Evolutionary conservation across 2,888 invertebrate genomes (phyloP), one percentile per base, ranked within the genome.

Genomic region (Drosophila incognita): DNA sequence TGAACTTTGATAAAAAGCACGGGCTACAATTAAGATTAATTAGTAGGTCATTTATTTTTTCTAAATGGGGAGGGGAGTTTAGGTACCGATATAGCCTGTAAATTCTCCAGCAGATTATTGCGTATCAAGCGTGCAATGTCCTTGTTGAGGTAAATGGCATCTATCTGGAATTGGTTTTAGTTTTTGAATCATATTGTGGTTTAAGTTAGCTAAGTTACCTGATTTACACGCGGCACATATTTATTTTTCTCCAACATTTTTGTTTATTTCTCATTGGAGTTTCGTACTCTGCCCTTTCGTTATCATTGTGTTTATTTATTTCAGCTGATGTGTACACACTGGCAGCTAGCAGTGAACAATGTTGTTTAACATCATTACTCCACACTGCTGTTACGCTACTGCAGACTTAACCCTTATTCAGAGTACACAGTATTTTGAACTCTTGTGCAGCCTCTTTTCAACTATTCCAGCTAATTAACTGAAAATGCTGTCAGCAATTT

Each of bases 81-180:
- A 62, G 71, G 52, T 29, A 96, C 96, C 91, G 96, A 95, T 81
- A 96, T 94, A 87, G 94, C 95, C 88, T 95, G 95, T 3, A 95
- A 93, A 53, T 96, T 94, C 82, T 95, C 94, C 68, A 95, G 94
- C 24, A 96, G 90, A 79, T 96, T 95, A 66, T 95, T 94, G 76
- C 95, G 95, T 56, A 97, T 94, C 56, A 97, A 94, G 74, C 95
- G 95, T 73, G 95, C 94, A 58, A 98, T 95, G 93, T 98, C 97
- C 74, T 94, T 94, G 92, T 98, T 97, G 42, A 98, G 93, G 85
- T 96, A 96, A n/a, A 95, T 94, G 35, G 97, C 96, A 93, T 97
- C 97, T 73, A 97, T 94, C 95, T 96, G 84, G 7, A 46, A 51
- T n/a, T 21, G 49, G 2, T 15, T 24, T 42, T 18, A 46, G 15